Conservation (phyloP, 2,113 vertebrate genomes). For the Neodontobutis hainanensis region DNA sequence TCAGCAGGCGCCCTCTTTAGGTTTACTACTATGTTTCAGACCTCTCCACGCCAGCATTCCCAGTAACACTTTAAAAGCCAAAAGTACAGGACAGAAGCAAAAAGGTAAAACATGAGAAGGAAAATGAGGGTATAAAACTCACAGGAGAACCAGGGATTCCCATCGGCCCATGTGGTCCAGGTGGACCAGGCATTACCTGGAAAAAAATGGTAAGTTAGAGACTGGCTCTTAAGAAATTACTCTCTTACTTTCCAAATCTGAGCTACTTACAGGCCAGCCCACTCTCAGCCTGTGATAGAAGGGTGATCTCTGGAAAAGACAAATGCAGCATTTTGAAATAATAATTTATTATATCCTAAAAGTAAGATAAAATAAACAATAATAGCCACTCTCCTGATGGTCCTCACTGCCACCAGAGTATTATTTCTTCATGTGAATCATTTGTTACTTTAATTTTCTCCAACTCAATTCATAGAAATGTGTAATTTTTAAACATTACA, state of each 20-base stretch:
- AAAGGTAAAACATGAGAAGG: neutral
- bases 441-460: too few species aligned
- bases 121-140: constrained; percentile 50
- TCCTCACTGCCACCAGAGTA: neutral
- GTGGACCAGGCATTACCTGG: constrained; percentile 75
- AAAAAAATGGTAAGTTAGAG: constrained; percentile 10
- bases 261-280: constrained; percentile 84
- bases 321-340: neutral
- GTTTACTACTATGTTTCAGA: too few species aligned
- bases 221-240: neutral
- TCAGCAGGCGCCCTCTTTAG: too few species aligned
- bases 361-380: too few species aligned
- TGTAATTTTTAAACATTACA: too few species aligned
- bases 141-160: constrained; percentile 81
- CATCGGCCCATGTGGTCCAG: constrained; percentile 75
- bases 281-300: constrained; percentile 79
- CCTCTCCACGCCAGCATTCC: too few species aligned
- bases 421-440: neutral
- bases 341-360: neutral
- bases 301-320: constrained; percentile 74
- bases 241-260: neutral
- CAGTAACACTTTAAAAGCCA: neutral
- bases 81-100: neutral
- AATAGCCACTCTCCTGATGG: neutral
- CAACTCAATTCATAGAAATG: too few species aligned